These are phyloP conservation scores for Mongoloraphidia duomilia DNA, from an alignment of 2,888 invertebrate species.

Conservation along the genomic window DNA sequence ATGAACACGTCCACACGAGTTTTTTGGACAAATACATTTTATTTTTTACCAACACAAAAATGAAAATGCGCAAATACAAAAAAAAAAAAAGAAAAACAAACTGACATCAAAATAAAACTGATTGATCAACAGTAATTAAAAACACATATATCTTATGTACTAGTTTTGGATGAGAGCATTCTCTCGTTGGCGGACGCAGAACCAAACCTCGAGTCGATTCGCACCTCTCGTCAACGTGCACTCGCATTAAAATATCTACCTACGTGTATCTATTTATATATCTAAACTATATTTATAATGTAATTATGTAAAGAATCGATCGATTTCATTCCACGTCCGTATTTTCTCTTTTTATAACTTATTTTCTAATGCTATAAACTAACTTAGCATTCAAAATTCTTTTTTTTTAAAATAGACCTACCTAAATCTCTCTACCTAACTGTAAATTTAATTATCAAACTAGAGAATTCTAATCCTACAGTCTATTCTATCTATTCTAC, in stretches of 20 bases:
- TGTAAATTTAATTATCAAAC: not conserved
- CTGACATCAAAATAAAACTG: conserved; percentile 2
- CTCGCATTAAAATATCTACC: conserved; percentile 1
- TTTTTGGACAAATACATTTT: conserved; percentile 8
- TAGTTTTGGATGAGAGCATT: conserved; percentile 4
- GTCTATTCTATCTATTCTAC: not conserved
- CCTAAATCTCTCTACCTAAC: not conserved
- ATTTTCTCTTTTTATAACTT: conserved; percentile 1
- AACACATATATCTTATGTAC: conserved; percentile 4
- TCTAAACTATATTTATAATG: not conserved
- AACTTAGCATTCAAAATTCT: not conserved
- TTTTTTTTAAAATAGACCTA: conserved; percentile 5
- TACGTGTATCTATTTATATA: not conserved
- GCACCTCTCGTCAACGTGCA: conserved; percentile 1
- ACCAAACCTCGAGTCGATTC: not conserved
- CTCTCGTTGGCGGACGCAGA: no score
- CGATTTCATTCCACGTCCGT: not conserved
- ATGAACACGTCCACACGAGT: not conserved
- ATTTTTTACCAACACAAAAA: conserved; percentile 7
- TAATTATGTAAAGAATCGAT: not conserved
- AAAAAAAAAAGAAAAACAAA: conserved; percentile 4
- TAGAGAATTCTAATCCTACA: not conserved
- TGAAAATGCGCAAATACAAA: conserved; percentile 8
- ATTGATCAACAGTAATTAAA: conserved; percentile 2
- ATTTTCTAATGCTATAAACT: conserved; percentile 3